A percentile compares a stretch with the other conserved stretches of the same genome.
phyloP scores from a whole-genome alignment of 2,888 invertebrate genomes.

The Tethea ocularis region DNA sequence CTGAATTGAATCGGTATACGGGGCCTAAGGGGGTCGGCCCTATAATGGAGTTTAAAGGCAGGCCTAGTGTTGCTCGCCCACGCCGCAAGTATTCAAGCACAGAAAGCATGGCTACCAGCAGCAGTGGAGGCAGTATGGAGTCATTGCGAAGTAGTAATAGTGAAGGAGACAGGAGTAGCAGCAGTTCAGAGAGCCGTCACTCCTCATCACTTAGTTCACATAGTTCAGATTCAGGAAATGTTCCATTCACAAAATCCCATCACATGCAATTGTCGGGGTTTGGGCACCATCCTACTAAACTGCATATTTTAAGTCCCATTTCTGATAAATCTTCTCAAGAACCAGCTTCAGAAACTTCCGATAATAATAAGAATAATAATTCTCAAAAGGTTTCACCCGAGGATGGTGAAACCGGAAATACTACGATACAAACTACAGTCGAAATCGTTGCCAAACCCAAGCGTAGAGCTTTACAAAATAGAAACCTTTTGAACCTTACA shows the following conservation, averaged over 20 bases:
- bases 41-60: conserved; percentile 86
- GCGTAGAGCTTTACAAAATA: conserved; percentile 89
- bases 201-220: conserved; percentile 94
- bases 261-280: conserved; percentile 87
- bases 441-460: conserved; percentile 84
- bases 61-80: conserved; percentile 79
- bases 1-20: conserved; percentile 81
- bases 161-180: conserved; percentile 93
- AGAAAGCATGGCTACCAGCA: conserved; percentile 94
- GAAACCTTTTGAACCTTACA: conserved; percentile 88
- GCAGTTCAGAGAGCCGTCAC: conserved; percentile 92
- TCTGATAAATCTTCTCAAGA: conserved; percentile 96
- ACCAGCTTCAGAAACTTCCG: conserved; percentile 91
- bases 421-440: conserved; percentile 73
- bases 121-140: conserved; percentile 94
- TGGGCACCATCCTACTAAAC: conserved; percentile 88
- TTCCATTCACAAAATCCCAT: conserved; percentile 84
- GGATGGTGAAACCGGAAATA: conserved; percentile 77
- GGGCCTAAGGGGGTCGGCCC: conserved; percentile 84
- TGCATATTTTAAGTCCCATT: conserved; percentile 94
- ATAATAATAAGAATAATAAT: conserved; percentile 91
- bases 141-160: conserved; percentile 94
- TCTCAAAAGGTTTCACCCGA: conserved; percentile 91
- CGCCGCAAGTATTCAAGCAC: conserved; percentile 89
- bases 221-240: conserved; percentile 91